Evolutionary conservation across 2,888 invertebrate genomes (phyloP), one percentile per base, ranked within the genome.

Genomic region (Rhogogaster chlorosoma): DNA sequence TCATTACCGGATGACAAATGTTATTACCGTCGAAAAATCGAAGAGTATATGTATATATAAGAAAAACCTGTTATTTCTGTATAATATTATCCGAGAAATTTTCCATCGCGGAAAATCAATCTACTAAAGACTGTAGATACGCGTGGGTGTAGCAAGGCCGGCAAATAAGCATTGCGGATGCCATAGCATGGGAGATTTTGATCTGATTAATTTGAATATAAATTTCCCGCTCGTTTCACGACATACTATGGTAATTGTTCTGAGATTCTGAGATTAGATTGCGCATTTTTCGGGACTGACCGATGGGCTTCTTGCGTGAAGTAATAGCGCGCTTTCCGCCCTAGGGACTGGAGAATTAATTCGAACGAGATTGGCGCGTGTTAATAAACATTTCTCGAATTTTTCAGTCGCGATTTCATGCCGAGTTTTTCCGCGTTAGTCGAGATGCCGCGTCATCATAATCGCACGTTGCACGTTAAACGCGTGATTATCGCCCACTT

Each of bases 261-360:
- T 32, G 12, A 22, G 4, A 29, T 22, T 42, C 36, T 32, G 12
- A 22, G 4, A 29, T 73, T 49, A 77, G 75, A 49, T 53, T 18
- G 29, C 22, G 6, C 10, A 53, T 49, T 32, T 77, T 77, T 53
- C 9, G 29, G 15, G 6, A 67, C 77, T 77, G 7, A 29, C 32
- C 53, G 32, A 77, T 77, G 18, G n/a, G 0, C 32, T 77, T 77
- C n/a, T 77, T 53, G 77, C 77, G 77, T 77, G 77, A 53, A 53
- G 15, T 53, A 32, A 32, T 18, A 53, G n/a, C 49, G 10, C 10
- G 32, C 7, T 12, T 49, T 32, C 15, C 5, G 12, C 36, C 32
- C 70, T 7, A 36, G 70, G 2, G 2, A 70, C 36, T n/a, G 1
- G 29, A 70, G 70, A 70, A n/a, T n/a, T 70, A 70, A 32, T 42